A percentile compares a stretch with the other conserved stretches of the same genome.
Conservation (phyloP, 2,113 vertebrate species). For the Sinocyclocheilus anophthalmus region DNA sequence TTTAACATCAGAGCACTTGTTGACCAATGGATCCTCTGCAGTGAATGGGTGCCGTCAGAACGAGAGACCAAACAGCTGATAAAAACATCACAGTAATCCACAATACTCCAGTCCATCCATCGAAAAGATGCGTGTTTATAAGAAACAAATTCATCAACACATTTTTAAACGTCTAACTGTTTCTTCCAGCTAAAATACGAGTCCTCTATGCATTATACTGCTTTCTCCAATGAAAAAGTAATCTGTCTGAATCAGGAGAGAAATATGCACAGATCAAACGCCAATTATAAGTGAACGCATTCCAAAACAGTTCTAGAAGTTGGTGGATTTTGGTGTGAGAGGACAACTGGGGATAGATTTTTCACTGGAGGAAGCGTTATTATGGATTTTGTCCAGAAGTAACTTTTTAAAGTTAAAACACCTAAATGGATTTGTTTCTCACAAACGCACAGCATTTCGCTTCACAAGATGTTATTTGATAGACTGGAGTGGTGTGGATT, state of each 20-base stretch:
- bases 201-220: neutral
- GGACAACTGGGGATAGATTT: neutral
- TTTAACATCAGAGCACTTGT: neutral
- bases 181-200: neutral
- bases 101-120: too few species aligned
- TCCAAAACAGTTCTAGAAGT: neutral
- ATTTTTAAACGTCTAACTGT: neutral
- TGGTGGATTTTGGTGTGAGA: neutral
- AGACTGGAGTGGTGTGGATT: neutral
- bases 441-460: neutral
- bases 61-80: neutral
- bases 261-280: neutral
- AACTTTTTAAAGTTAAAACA: neutral
- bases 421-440: too few species aligned
- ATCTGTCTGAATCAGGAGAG: neutral
- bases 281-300: neutral
- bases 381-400: neutral
- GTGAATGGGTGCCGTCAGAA: neutral
- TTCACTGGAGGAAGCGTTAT: neutral
- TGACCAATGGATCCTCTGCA: neutral
- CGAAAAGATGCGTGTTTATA: neutral
- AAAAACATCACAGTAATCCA: too few species aligned
- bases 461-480: neutral
- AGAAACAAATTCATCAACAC: neutral
- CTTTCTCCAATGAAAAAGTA: neutral